Evolutionary conservation across 2,113 vertebrate genomes (phyloP), one percentile per base, ranked within the genome.

Genomic region (Lanius collurio): DNA sequence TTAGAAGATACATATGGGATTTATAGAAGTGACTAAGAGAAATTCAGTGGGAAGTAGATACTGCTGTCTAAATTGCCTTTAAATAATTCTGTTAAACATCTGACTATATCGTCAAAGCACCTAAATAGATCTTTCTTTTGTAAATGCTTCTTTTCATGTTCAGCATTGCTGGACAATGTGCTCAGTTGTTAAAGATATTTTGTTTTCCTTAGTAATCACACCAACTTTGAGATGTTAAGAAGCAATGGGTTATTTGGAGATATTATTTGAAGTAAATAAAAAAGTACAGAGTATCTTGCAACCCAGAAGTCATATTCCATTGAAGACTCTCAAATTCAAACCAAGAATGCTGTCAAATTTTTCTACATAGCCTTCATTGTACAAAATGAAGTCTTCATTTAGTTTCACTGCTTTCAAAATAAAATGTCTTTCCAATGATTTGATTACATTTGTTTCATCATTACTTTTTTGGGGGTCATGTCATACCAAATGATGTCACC

Each of bases 81-180:
- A 89, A 93, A 91, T 91, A 96, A 93, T 91, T 93, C 70, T 69
- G 49, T 74, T 97, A 94, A 86, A 88, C 65, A 82, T 82, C 62
- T 91, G 87, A 93, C 78, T 80, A 24, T 39, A 73, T 41, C 5
- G 0, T 68, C 75, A 87, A 93, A 96, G 74, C 24, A 77, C 71
- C 50, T 92, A 93, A 90, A 93, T 65, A 95, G 57, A 91, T 69
- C 50, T 83, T 85, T 31, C 53, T n/a, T 57, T 60, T 69, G 18
- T 49, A 93, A 79, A 73, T 13, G 28, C 42, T 46, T 19, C 39
- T 56, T 23, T 56, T 59, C 6, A 0, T 65, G 68, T 78, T 69
- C 74, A 90, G 46, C 24, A 80, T 11, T 63, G 50, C 62, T 93
- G 74, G 65, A 71, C 59, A 89, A 57, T 0, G 0, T 50, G 30